A percentile compares a stretch with the other conserved stretches of the same genome.
Conservation (phyloP, 2,113 vertebrate genomes). For the Indri indri region DNA sequence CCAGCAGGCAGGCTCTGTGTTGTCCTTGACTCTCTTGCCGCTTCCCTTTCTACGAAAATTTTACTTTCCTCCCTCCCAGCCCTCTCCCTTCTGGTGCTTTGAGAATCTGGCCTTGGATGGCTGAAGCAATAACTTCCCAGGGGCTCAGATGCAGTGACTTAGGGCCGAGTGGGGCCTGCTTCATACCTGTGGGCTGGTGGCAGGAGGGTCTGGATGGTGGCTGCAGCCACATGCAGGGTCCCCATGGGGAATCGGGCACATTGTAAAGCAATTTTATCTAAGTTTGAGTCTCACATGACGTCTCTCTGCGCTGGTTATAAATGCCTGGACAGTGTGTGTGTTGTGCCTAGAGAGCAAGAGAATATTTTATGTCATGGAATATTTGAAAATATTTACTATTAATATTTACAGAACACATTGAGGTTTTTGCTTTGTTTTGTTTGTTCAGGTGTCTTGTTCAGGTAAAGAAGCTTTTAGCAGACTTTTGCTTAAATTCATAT, state of each 20-base stretch:
- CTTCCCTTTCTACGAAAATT: neutral
- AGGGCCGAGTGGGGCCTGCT: neutral
- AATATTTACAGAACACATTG: neutral
- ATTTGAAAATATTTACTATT: neutral
- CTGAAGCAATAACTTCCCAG: constrained; percentile 59
- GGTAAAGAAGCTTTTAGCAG: neutral
- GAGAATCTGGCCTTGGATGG: constrained; percentile 30
- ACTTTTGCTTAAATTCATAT: neutral
- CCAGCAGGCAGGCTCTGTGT: accelerated
- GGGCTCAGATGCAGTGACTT: constrained; percentile 51
- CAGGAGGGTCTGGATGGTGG: neutral
- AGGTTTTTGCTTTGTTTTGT: neutral
- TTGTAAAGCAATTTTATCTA: neutral
- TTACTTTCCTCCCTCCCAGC: neutral
- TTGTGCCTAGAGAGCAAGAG: neutral
- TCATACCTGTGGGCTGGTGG: constrained; percentile 40
- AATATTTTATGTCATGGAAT: neutral
- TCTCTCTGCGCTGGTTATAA: constrained; percentile 40
- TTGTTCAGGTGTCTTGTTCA: neutral
- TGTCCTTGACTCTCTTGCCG: accelerated
- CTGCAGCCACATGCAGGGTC: constrained; percentile 56
- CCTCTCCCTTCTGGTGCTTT: neutral
- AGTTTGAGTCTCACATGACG: constrained; percentile 45
- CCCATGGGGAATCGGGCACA: constrained; percentile 56
- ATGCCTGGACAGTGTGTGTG: neutral